Evolutionary conservation across 1,140 invertebrate genomes (phyloP).

Genomic region (Dolichoris vasculosae): DNA sequence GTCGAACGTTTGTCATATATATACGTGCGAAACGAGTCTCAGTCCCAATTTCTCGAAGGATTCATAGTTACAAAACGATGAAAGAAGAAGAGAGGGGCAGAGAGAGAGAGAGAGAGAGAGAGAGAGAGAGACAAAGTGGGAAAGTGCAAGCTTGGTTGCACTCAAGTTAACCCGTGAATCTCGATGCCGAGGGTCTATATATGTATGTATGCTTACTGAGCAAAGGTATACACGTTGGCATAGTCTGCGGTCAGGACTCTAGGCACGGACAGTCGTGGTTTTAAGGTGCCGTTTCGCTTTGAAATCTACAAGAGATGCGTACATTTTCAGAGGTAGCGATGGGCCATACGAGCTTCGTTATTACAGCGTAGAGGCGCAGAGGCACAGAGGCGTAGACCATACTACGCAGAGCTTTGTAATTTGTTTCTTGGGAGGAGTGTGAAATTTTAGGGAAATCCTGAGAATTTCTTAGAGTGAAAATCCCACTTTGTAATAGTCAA

Average conservation of each 20-base stretch:
- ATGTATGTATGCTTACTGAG: background rate
- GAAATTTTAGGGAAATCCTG: slow-evolving; percentile 19
- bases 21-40: background rate
- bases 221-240: background rate
- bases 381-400: background rate
- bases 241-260: background rate
- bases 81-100: background rate
- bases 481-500: background rate
- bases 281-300: slow-evolving; percentile 16
- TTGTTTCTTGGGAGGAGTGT: background rate
- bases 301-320: slow-evolving; percentile 29
- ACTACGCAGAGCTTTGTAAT: slow-evolving; percentile 1
- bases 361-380: background rate
- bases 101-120: background rate
- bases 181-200: background rate
- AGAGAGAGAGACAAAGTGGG: background rate
- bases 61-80: background rate
- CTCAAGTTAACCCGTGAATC: background rate
- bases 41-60: slow-evolving; percentile 27
- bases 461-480: background rate
- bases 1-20: background rate
- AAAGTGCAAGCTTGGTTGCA: background rate
- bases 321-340: background rate
- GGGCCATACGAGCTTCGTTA: slow-evolving; percentile 9
- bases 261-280: slow-evolving; percentile 29